Conservation (phyloP, 2,113 vertebrate genomes). For the Phainopepla nitens region DNA sequence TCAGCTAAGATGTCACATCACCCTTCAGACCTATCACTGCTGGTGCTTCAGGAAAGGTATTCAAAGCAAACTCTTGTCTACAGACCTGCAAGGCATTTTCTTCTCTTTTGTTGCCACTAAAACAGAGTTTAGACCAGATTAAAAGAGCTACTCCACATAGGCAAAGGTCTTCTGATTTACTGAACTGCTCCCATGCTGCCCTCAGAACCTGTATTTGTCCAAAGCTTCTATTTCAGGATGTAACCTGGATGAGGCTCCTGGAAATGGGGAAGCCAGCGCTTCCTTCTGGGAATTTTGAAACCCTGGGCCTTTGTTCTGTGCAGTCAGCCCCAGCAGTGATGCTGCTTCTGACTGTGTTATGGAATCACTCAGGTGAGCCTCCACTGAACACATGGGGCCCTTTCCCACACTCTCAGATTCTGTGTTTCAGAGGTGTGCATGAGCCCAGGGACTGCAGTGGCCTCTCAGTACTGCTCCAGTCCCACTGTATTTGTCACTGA, state of each 20-base stretch:
- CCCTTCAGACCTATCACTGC: not conserved
- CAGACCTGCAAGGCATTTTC: not conserved
- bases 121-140: not conserved
- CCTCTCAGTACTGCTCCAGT: not conserved
- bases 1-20: not conserved
- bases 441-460: not conserved
- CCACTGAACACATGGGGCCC: not conserved
- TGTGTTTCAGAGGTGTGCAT: not conserved
- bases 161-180: not conserved
- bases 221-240: not conserved
- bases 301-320: not conserved
- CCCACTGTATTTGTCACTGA: not conserved
- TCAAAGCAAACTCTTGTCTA: not conserved
- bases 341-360: not conserved
- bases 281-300: not conserved
- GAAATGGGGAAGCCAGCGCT: not conserved
- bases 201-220: not conserved
- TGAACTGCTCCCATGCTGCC: not conserved
- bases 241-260: not conserved
- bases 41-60: not conserved
- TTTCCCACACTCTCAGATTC: not conserved
- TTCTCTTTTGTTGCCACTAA: not conserved
- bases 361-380: not conserved
- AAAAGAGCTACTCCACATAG: not conserved
- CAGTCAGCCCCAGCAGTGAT: not conserved